Evolutionary conservation across 2,888 invertebrate genomes (phyloP).

Genomic region (Gnatocerus cornutus): DNA sequence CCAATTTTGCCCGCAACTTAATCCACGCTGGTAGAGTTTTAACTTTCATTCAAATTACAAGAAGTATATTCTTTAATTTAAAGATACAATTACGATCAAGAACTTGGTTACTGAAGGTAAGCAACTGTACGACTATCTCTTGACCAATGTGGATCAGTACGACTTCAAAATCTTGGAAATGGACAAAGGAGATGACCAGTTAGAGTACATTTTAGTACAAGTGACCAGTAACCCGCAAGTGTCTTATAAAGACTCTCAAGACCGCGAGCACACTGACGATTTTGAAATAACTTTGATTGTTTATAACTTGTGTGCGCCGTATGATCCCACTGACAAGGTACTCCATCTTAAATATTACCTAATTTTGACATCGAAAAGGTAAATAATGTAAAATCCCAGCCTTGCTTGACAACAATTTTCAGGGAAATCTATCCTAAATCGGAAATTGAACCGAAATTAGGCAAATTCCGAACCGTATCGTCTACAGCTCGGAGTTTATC

Average conservation of each 20-base stretch:
- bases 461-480: slow-evolving; percentile 77
- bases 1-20: slow-evolving; percentile 83
- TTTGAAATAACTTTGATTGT: slow-evolving; percentile 81
- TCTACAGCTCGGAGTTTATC: slow-evolving; percentile 62
- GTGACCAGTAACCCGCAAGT: slow-evolving; percentile 75
- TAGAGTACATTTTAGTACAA: slow-evolving; percentile 79
- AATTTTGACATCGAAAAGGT: slow-evolving; percentile 76
- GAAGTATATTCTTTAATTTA: slow-evolving; percentile 18
- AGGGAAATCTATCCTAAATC: slow-evolving; percentile 77
- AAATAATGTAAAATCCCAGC: slow-evolving; percentile 44
- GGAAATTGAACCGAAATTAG: slow-evolving; percentile 75
- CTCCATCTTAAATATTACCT: slow-evolving; percentile 76
- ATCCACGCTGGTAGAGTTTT: slow-evolving; percentile 76
- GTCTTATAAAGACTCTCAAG: slow-evolving; percentile 76
- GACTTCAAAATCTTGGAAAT: slow-evolving; percentile 80
- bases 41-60: neutral
- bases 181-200: slow-evolving; percentile 69
- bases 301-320: slow-evolving; percentile 73
- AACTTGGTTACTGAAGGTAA: slow-evolving; percentile 77
- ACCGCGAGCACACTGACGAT: slow-evolving; percentile 77
- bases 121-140: slow-evolving; percentile 81
- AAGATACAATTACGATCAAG: slow-evolving; percentile 75
- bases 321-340: slow-evolving; percentile 63
- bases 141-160: slow-evolving; percentile 79
- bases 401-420: slow-evolving; percentile 48